Evolutionary conservation across 2,888 invertebrate genomes (phyloP).

Genomic region (Erebia epiphron): DNA sequence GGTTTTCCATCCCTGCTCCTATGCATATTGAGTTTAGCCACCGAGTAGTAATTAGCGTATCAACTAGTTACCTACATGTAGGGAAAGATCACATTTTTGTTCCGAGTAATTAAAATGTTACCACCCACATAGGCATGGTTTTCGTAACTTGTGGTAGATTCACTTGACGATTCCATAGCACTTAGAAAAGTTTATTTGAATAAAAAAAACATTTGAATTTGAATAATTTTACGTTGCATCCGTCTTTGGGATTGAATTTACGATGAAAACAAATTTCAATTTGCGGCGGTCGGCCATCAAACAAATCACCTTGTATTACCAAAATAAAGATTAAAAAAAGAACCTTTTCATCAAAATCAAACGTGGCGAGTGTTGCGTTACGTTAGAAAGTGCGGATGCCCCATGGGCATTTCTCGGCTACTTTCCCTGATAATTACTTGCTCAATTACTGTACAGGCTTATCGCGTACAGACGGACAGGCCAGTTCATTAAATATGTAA

Average conservation of each 20-base stretch:
- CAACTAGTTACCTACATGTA: not conserved
- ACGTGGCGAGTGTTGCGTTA: conserved; percentile 23
- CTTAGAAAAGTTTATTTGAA: too few species aligned
- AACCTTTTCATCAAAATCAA: conserved; percentile 20
- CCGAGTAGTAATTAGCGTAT: too few species aligned
- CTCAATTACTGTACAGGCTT: conserved; percentile 35
- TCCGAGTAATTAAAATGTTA: not conserved
- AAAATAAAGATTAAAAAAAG: conserved; percentile 2
- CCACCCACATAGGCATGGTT: conserved; percentile 3
- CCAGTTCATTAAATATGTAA: conserved; percentile 35
- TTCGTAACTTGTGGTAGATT: not conserved
- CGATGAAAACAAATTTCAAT: not conserved
- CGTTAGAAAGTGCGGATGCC: conserved; percentile 43
- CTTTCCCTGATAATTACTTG: conserved; percentile 41
- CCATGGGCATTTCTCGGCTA: conserved; percentile 32
- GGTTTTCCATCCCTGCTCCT: conserved; percentile 3
- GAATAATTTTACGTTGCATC: not conserved
- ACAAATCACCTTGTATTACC: not conserved
- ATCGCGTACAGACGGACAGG: conserved; percentile 29
- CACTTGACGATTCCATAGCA: too few species aligned
- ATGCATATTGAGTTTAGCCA: not conserved
- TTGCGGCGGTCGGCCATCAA: not conserved
- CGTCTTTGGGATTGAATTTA: too few species aligned
- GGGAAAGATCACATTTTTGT: conserved; percentile 8
- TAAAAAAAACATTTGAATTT: too few species aligned